Evolutionary conservation across 2,797 vertebrate species (phyloP).

Genomic region (Gymnopithys bicolor): DNA sequence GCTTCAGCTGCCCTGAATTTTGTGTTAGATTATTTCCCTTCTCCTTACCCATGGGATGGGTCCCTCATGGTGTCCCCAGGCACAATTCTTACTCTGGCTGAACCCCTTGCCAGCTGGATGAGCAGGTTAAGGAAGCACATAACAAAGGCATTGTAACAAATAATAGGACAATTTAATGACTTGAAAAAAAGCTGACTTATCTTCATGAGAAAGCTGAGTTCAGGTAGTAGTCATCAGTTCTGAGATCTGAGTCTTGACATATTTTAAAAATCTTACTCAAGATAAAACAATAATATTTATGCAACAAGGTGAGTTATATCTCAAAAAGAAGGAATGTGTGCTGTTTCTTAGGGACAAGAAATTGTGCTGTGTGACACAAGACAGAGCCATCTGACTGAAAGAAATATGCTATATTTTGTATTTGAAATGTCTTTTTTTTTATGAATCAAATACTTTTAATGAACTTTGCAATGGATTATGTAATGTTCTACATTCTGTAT

Average conservation of each 20-base stretch:
- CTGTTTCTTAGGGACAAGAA: background rate
- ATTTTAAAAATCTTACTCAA: background rate
- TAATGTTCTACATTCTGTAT: background rate
- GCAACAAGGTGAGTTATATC: background rate
- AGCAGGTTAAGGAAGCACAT: background rate
- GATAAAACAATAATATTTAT: background rate
- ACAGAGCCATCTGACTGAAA: background rate
- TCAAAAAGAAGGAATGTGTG: background rate
- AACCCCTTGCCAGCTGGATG: background rate
- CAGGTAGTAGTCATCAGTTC: background rate
- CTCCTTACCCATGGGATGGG: background rate
- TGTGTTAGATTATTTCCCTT: background rate
- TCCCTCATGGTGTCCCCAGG: background rate
- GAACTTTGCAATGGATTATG: background rate
- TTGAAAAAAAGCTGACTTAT: background rate
- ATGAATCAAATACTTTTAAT: background rate
- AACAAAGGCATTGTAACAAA: fast-evolving
- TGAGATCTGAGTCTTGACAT: background rate
- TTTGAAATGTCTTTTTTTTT: background rate
- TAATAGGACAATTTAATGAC: background rate
- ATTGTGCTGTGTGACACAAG: background rate
- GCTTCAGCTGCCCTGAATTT: background rate
- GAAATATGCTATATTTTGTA: background rate
- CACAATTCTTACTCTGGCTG: background rate
- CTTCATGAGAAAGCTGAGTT: background rate